A percentile compares a stretch with the other conserved stretches of the same genome.
Evolutionary conservation across 2,888 invertebrate species (phyloP).

Genomic region (Euphydryas editha): DNA sequence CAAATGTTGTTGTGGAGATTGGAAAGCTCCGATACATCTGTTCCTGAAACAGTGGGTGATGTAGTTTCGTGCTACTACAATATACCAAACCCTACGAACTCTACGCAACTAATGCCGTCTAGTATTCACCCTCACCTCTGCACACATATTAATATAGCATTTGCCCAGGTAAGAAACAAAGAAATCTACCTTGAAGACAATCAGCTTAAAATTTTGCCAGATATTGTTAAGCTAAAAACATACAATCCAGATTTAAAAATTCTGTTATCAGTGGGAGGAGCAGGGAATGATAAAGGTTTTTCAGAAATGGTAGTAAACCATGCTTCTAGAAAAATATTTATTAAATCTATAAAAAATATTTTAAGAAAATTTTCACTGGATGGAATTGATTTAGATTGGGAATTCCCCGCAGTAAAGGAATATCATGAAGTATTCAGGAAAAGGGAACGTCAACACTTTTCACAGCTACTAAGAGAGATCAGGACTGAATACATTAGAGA

Average conservation of each 20-base stretch:
- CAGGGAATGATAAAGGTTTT: slow-evolving; percentile 85
- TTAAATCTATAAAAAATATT: slow-evolving; percentile 80
- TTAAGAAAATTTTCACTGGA: slow-evolving; percentile 84
- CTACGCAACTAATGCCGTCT: slow-evolving; percentile 72
- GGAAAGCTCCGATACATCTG: background rate
- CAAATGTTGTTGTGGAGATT: slow-evolving; percentile 14
- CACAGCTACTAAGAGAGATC: slow-evolving; percentile 89
- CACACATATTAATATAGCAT: slow-evolving; percentile 92
- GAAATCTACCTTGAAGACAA: slow-evolving; percentile 80
- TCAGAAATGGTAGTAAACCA: slow-evolving; percentile 89
- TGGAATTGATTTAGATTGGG: slow-evolving; percentile 93
- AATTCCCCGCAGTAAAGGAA: slow-evolving; percentile 88
- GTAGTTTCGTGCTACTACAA: slow-evolving; percentile 88
- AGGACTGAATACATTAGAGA: slow-evolving; percentile 86
- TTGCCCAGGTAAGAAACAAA: slow-evolving; percentile 86
- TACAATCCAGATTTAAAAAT: slow-evolving; percentile 87
- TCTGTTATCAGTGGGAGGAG: slow-evolving; percentile 90
- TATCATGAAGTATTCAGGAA: slow-evolving; percentile 36
- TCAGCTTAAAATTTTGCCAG: slow-evolving; percentile 63
- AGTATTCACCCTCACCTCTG: slow-evolving; percentile 89
- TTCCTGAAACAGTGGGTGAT: slow-evolving; percentile 35
- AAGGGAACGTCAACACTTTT: slow-evolving; percentile 88
- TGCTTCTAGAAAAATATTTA: slow-evolving; percentile 86
- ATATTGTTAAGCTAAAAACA: slow-evolving; percentile 81
- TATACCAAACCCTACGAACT: slow-evolving; percentile 65